These are phyloP conservation scores for Dicerorhinus sumatrensis DNA, from an alignment of 2,113 vertebrate species.

Conservation along the genomic window DNA sequence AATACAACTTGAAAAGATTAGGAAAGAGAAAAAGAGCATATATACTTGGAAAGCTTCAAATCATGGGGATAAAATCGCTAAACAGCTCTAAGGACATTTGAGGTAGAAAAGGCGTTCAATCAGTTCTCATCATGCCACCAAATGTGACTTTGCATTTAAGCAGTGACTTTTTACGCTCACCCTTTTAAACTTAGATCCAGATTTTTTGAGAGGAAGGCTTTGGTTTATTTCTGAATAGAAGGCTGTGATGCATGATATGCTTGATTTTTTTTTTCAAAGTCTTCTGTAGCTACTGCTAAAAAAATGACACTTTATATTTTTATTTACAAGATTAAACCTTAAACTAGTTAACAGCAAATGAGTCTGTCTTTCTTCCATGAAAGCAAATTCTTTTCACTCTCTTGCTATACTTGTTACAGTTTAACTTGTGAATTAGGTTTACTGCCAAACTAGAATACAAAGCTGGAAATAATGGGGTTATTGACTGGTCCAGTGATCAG, in stretches of 20 bases:
- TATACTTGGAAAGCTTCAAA: neutral
- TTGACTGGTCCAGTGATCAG: neutral
- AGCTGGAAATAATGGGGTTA: neutral
- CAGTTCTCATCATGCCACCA: neutral
- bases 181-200: neutral
- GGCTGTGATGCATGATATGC: neutral
- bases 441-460: neutral
- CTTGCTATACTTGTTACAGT: neutral
- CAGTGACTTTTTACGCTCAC: neutral
- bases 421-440: constrained; percentile 14
- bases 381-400: neutral
- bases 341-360: neutral
- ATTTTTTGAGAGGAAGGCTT: neutral
- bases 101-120: neutral
- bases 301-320: neutral
- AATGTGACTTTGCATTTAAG: neutral
- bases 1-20: neutral
- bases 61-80: neutral
- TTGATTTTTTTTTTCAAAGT: neutral
- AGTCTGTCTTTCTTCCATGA: neutral
- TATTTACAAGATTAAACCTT: neutral
- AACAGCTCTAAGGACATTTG: neutral
- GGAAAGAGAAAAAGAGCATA: neutral
- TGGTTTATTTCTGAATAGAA: neutral
- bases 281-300: neutral